Evolutionary conservation across 2,888 invertebrate species (phyloP).

Genomic region (Dolichopus griseipennis): DNA sequence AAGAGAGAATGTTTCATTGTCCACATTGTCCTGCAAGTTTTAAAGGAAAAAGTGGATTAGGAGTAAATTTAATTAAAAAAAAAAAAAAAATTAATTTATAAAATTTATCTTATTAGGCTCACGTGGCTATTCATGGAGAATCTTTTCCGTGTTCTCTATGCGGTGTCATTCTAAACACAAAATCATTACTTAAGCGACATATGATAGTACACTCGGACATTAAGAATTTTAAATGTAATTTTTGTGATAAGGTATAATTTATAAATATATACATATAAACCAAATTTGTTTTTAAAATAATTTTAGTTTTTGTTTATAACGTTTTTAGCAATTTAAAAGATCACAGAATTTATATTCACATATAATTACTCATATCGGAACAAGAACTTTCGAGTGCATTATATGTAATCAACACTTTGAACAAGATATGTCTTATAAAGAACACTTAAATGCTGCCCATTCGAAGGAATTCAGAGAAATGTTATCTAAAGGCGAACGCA

Average conservation of each 20-base stretch:
- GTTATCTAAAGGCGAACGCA: background rate
- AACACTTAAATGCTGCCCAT: background rate
- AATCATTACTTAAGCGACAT: conserved; percentile 45
- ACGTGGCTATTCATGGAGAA: conserved; percentile 43
- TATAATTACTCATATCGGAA: conserved; percentile 39
- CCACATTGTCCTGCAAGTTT: background rate
- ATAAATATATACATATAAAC: too few species aligned
- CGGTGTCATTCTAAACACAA: conserved; percentile 41
- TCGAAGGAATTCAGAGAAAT: background rate
- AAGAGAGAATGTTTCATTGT: background rate
- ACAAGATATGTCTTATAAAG: background rate
- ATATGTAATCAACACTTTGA: background rate
- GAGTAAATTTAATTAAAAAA: too few species aligned
- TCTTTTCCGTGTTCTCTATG: conserved; percentile 44
- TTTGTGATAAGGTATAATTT: conserved; percentile 30
- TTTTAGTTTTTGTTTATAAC: too few species aligned
- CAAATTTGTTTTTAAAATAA: too few species aligned
- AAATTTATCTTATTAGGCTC: conserved; percentile 31
- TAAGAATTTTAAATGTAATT: conserved; percentile 38
- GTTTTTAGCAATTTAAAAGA: conserved; percentile 34
- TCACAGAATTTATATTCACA: conserved; percentile 41
- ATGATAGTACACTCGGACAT: conserved; percentile 39
- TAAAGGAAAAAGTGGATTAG: background rate
- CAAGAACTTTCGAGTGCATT: conserved; percentile 19
- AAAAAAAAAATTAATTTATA: too few species aligned